phyloP scores from a whole-genome alignment of 2,797 vertebrate species.

The Falco rusticolus region DNA sequence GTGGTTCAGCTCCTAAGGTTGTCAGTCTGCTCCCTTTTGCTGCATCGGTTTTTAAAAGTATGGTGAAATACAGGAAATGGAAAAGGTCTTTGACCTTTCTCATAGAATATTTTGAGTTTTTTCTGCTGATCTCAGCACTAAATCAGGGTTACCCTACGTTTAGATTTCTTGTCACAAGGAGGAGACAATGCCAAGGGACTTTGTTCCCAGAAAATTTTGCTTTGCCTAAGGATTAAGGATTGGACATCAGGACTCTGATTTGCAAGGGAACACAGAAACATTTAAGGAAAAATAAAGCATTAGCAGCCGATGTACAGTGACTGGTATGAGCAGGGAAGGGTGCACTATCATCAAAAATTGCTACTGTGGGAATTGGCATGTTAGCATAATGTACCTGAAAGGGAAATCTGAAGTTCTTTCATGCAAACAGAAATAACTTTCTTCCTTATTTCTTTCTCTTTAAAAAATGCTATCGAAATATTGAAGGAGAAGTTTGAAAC shows the following conservation, averaged over 20 bases:
- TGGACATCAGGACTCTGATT: background rate
- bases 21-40: background rate
- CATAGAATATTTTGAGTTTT: background rate
- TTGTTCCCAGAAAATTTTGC: background rate
- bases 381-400: conserved; percentile 49
- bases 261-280: background rate
- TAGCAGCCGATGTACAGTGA: background rate
- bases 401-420: conserved; percentile 23
- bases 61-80: background rate
- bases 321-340: conserved; percentile 21
- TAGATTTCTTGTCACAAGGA: background rate
- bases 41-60: background rate
- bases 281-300: background rate
- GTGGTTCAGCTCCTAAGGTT: background rate
- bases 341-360: background rate
- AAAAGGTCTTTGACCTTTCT: background rate
- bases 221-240: background rate
- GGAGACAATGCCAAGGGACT: background rate
- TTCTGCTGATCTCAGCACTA: background rate
- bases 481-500: conserved; percentile 49
- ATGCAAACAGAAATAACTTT: conserved; percentile 27
- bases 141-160: background rate
- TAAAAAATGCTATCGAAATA: conserved; percentile 33
- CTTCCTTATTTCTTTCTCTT: conserved; percentile 37
- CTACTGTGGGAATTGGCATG: conserved; percentile 23